phyloP scores from a whole-genome alignment of 2,113 vertebrate genomes.

The Pollachius pollachius region DNA sequence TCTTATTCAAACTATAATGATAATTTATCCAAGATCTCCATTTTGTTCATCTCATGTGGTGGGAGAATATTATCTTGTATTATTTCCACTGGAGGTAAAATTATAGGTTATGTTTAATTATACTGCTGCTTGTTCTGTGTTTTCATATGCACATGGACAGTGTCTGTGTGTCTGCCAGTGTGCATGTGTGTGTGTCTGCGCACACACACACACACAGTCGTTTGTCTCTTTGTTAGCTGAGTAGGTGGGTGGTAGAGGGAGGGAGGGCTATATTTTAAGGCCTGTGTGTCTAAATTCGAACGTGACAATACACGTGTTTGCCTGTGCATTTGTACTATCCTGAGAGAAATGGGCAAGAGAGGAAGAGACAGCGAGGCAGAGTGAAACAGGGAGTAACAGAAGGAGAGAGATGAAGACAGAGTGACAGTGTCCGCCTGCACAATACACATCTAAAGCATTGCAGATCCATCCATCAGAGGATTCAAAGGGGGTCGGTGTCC shows the following conservation, averaged over 20 bases:
- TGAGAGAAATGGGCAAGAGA: no score
- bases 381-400: background rate
- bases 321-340: constrained; percentile 31
- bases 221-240: constrained; percentile 21
- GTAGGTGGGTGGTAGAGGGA: constrained; percentile 23
- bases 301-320: constrained; percentile 26
- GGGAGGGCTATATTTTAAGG: constrained; percentile 16
- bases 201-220: constrained; percentile 21
- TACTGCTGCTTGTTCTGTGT: no score
- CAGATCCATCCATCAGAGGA: constrained; percentile 50
- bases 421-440: constrained; percentile 47
- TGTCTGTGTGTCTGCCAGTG: constrained; percentile 6
- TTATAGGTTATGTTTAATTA: no score
- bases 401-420: background rate
- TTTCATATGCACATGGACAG: no score
- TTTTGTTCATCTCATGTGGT: no score
- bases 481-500: constrained; percentile 43
- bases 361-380: constrained; percentile 8
- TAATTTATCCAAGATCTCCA: no score
- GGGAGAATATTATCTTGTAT: no score
- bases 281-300: constrained; percentile 49
- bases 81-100: no score
- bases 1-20: no score
- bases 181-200: background rate
- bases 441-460: constrained; percentile 52